A percentile compares a stretch with the other conserved stretches of the same genome.
phyloP scores from a whole-genome alignment of 2,113 vertebrate genomes.

The Chlamydotis undulata region DNA sequence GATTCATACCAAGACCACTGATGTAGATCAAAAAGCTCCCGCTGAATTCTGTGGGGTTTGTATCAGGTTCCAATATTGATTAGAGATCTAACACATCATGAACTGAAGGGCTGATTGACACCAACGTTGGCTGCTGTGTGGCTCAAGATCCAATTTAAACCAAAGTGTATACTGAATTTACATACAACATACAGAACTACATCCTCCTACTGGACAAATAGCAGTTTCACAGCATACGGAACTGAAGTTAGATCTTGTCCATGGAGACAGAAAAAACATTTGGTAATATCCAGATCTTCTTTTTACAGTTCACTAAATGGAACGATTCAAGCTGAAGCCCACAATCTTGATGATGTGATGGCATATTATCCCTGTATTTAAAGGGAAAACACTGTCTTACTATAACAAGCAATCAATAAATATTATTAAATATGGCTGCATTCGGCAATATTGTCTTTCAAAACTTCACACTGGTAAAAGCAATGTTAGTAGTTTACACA shows the following conservation, averaged over 20 bases:
- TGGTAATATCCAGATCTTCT: neutral
- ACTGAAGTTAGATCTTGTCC: neutral
- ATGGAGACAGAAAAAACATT: neutral
- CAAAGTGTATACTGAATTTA: neutral
- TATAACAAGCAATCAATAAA: neutral
- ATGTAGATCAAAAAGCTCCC: neutral
- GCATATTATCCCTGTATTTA: neutral
- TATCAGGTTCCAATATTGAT: neutral
- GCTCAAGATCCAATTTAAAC: neutral
- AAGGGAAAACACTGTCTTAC: neutral
- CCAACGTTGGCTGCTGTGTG: neutral
- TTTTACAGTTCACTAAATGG: neutral
- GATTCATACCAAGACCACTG: neutral
- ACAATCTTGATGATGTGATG: neutral
- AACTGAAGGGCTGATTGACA: neutral
- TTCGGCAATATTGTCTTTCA: neutral
- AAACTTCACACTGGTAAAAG: neutral
- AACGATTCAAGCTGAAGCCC: neutral
- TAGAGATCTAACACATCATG: neutral
- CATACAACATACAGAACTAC: neutral
- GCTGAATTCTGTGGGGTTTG: neutral
- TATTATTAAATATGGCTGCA: neutral
- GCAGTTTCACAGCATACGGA: neutral
- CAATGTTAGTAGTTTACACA: neutral
- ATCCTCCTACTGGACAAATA: neutral